Evolutionary conservation across 2,797 vertebrate genomes (phyloP).

Genomic region (Syngnathus acus): DNA sequence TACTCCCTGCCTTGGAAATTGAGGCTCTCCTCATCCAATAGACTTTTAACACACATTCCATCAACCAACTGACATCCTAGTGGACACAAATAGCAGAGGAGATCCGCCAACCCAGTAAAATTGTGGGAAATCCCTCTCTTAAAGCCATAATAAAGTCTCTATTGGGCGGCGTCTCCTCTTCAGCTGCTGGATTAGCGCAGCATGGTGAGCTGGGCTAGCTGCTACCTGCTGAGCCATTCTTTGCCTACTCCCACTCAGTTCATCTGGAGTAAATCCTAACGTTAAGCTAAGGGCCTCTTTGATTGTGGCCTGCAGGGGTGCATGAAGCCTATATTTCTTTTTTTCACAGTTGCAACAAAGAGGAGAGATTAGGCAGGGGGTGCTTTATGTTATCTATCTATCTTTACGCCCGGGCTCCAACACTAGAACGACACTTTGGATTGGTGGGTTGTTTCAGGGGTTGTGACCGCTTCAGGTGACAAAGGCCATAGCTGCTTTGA

Average conservation of each 20-base stretch:
- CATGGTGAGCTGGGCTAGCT: conserved; percentile 31
- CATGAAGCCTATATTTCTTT: conserved; percentile 40
- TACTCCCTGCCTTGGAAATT: conserved; percentile 13
- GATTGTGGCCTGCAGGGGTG: conserved; percentile 51
- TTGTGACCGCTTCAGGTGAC: conserved; percentile 34
- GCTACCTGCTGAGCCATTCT: conserved; percentile 61
- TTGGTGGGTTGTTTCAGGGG: conserved; percentile 38
- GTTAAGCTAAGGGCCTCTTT: conserved; percentile 52
- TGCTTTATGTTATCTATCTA: conserved; percentile 53
- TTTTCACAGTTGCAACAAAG: conserved; percentile 25
- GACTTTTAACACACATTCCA: background rate
- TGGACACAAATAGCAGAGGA: conserved; percentile 32
- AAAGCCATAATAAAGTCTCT: conserved; percentile 43
- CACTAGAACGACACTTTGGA: conserved; percentile 22
- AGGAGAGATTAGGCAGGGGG: conserved; percentile 44
- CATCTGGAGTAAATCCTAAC: conserved; percentile 52
- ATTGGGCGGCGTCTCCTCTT: conserved; percentile 23
- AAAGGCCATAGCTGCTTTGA: conserved; percentile 26
- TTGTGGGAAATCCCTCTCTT: conserved; percentile 35
- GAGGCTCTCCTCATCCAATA: conserved; percentile 7
- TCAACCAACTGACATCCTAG: conserved; percentile 19
- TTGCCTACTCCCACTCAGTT: conserved; percentile 40
- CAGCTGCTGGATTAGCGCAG: conserved; percentile 45
- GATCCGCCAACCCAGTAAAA: conserved; percentile 38
- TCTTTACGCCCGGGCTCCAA: conserved; percentile 29